Evolutionary conservation across 2,888 invertebrate genomes (phyloP).

Genomic region (Temnothorax rugatulus): DNA sequence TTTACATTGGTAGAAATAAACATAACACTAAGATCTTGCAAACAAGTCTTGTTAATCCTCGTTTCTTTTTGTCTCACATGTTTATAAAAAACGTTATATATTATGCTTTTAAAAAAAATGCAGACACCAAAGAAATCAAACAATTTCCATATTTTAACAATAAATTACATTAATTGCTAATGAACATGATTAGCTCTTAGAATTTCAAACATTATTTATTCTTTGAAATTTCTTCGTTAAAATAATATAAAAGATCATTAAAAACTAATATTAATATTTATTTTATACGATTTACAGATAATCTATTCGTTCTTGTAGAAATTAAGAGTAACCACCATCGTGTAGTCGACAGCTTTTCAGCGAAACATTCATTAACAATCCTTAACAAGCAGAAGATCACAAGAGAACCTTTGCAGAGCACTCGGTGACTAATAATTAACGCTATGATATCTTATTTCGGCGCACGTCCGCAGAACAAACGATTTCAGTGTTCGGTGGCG

Average conservation of each 20-base stretch:
- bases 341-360: neutral
- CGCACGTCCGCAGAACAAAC: slow-evolving; percentile 65
- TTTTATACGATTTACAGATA: neutral
- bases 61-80: no score
- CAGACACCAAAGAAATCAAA: neutral
- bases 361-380: neutral
- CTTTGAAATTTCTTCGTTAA: neutral
- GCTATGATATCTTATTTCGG: slow-evolving; percentile 56
- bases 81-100: no score
- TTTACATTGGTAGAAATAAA: no score
- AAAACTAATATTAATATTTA: neutral
- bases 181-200: neutral
- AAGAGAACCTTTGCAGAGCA: neutral
- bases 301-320: neutral
- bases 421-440: slow-evolving; percentile 36
- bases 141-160: neutral
- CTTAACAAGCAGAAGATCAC: neutral
- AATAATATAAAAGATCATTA: neutral
- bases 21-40: no score
- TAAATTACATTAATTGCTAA: neutral
- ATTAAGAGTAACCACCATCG: neutral
- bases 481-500: slow-evolving; percentile 52
- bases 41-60: no score
- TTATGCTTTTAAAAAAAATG: neutral
- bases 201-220: neutral